Base-by-base conservation (phyloP, 2,797 vertebrate genomes). In the Pangasius larnaudii region DNA sequence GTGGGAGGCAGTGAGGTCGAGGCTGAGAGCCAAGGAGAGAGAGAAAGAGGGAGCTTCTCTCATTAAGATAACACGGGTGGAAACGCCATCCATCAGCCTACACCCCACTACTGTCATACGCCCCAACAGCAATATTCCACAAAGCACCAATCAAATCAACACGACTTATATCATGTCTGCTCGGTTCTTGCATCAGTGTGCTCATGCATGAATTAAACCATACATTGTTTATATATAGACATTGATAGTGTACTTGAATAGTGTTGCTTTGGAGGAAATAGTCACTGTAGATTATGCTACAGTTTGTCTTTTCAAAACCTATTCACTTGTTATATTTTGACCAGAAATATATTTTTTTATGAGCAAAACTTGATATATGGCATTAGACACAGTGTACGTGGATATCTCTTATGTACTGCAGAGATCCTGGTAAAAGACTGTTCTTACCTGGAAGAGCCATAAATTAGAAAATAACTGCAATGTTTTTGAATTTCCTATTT, bases 41-140 rank as follows among this genome's bases (percentile, higher is more conserved):
- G 58, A 85, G 58, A 86, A 72, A 74, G 59, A 88, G 85, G 75
- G 77, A 61, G 56, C 77, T 79, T 53, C 65, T 46, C 84, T 93
- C 93, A 95, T 95, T 96, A 95, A 96, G 95, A 96, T 96, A 96
- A 92, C 93, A 91, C 85, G 90, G 92, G 85, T 95, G 94, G 93
- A 94, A 94, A 92, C 93, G 91, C 88, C 88, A 94, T 95, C 92
- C 92, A 94, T 96, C 95, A 95, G 85, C 46, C 84, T 83, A 83
- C 89, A 81, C 65, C 87, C 82, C 82, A 88, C 67, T 85, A 61
- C 78, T 75, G 78, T 89, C 84, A 85, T 71, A 71, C 36, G 19
- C 74, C 82, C 87, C 82, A 77, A 69, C 59, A 78, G 74, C 61
- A 69, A 85, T 85, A 69, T 84, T 88, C 72, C 36, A 88, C 74